phyloP scores from a whole-genome alignment of 2,113 vertebrate genomes.

The Sula dactylatra region DNA sequence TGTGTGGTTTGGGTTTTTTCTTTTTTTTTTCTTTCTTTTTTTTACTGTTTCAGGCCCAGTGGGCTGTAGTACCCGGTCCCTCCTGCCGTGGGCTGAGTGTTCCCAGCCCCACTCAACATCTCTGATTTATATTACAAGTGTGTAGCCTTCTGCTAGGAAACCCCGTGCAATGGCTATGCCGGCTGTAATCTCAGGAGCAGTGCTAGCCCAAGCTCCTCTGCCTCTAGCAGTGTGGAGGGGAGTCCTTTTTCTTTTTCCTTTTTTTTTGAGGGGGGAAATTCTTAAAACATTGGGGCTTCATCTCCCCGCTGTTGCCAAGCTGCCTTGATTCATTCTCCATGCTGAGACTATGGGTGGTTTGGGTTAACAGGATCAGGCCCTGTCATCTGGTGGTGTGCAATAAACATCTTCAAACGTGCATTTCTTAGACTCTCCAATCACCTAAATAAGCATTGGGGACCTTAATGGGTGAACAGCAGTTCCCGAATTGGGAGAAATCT shows the following conservation, averaged over 20 bases:
- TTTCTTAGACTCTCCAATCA: neutral
- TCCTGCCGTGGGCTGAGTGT: neutral
- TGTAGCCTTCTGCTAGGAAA: neutral
- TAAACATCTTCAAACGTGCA: neutral
- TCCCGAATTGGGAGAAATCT: neutral
- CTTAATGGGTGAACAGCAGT: neutral
- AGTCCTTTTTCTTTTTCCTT: neutral
- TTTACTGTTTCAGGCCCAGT: neutral
- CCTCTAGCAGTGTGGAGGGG: accelerated
- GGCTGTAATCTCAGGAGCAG: accelerated
- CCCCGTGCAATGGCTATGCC: accelerated
- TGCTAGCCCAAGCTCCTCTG: neutral
- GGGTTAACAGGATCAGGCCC: neutral
- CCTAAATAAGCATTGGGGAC: neutral
- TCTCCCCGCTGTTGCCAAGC: neutral
- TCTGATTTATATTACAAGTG: neutral
- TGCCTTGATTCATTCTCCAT: neutral
- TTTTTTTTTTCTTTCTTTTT: neutral
- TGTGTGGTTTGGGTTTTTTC: accelerated
- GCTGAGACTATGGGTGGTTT: neutral
- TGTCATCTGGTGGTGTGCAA: accelerated
- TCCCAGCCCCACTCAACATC: neutral
- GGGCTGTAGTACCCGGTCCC: neutral
- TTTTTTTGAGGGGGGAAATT: neutral
- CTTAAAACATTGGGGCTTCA: neutral